A percentile compares a stretch with the other conserved stretches of the same genome.
These are phyloP conservation scores for Danio albolineatus DNA, from an alignment of 2,797 vertebrate genomes.

Conservation along the genomic window DNA sequence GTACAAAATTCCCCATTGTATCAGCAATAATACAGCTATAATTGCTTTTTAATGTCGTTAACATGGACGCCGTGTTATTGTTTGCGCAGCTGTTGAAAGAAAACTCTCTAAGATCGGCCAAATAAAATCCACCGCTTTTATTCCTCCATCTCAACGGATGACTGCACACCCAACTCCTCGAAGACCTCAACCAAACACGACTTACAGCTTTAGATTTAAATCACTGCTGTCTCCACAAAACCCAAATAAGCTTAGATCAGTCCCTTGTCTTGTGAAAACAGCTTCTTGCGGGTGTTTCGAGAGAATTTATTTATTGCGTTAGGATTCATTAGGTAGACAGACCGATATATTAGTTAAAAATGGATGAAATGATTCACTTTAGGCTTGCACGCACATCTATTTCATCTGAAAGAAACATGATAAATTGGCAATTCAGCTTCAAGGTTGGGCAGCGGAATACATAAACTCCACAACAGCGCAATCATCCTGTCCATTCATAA, in stretches of 20 bases:
- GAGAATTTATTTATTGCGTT: background rate
- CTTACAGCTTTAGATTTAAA: slow-evolving; percentile 64
- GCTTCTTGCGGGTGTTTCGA: slow-evolving; percentile 3
- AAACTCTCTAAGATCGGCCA: slow-evolving; percentile 49
- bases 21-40: slow-evolving; percentile 78
- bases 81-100: slow-evolving; percentile 79
- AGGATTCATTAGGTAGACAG: slow-evolving; percentile 18
- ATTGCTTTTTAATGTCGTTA: slow-evolving; percentile 84
- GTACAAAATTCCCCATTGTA: slow-evolving; percentile 79
- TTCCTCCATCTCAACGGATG: slow-evolving; percentile 40
- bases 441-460: background rate
- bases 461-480: slow-evolving; percentile 11
- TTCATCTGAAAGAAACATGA: background rate
- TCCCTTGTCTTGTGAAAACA: slow-evolving; percentile 13
- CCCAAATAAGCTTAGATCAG: slow-evolving; percentile 42
- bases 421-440: background rate
- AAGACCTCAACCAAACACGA: slow-evolving; percentile 52
- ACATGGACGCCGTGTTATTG: slow-evolving; percentile 76
- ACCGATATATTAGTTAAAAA: slow-evolving; percentile 7
- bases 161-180: slow-evolving; percentile 40
- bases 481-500: background rate
- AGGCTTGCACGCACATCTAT: background rate
- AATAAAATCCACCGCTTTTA: slow-evolving; percentile 54
- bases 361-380: background rate
- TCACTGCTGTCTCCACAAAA: slow-evolving; percentile 38